phyloP scores from a whole-genome alignment of 2,797 vertebrate species.

The Austrolebias charrua region DNA sequence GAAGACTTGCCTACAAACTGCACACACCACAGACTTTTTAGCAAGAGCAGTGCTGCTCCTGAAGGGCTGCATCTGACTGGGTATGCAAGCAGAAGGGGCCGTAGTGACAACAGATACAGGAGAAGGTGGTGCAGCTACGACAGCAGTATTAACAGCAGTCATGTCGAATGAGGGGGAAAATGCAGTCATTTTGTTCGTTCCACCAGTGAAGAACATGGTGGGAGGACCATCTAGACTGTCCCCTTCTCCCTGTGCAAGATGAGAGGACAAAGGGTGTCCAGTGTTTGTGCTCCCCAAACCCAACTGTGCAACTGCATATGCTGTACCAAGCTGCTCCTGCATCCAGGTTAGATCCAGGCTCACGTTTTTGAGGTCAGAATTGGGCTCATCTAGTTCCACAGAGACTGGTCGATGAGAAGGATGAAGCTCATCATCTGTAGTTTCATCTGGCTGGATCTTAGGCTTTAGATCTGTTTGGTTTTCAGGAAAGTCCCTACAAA shows the following conservation, averaged over 20 bases:
- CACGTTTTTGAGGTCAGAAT: constrained; percentile 57
- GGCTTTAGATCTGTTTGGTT: constrained; percentile 55
- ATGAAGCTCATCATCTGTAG: constrained; percentile 34
- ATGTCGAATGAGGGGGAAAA: constrained; percentile 70
- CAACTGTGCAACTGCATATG: constrained; percentile 67
- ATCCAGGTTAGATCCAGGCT: constrained; percentile 72
- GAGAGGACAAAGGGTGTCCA: constrained; percentile 54
- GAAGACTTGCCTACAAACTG: constrained; percentile 64
- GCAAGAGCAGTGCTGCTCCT: neutral
- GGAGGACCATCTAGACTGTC: constrained; percentile 57
- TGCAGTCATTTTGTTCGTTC: constrained; percentile 65
- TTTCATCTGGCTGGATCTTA: constrained; percentile 44
- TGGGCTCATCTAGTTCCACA: constrained; percentile 44
- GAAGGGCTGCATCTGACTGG: constrained; percentile 41
- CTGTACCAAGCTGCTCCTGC: constrained; percentile 73
- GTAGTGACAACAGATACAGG: constrained; percentile 22
- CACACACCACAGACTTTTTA: constrained; percentile 56
- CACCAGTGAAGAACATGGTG: constrained; percentile 61
- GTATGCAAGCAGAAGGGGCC: constrained; percentile 14
- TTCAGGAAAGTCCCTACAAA: constrained; percentile 28
- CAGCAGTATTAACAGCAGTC: constrained; percentile 13
- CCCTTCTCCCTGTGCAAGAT: constrained; percentile 54
- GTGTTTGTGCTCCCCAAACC: constrained; percentile 60
- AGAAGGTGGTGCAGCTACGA: constrained; percentile 21
- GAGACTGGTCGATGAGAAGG: constrained; percentile 37